phyloP scores from a whole-genome alignment of 2,113 vertebrate genomes.

The Eudyptes chrysolophus region DNA sequence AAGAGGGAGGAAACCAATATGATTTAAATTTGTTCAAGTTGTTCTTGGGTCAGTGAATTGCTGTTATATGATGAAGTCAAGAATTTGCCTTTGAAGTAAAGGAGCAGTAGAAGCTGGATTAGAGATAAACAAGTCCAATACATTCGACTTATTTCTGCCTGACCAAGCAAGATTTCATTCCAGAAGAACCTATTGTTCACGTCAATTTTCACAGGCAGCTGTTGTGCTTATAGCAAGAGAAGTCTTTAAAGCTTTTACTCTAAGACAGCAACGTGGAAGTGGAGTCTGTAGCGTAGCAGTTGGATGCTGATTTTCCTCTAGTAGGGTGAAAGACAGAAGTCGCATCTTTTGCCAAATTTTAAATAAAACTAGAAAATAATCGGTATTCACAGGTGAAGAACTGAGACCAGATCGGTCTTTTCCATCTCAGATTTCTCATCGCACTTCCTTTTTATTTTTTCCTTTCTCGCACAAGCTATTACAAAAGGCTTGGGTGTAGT shows the following conservation, averaged over 20 bases:
- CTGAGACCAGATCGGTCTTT: background rate
- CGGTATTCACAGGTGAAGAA: background rate
- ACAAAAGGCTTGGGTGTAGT: background rate
- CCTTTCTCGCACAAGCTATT: background rate
- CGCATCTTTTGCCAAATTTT: background rate
- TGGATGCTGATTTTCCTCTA: background rate
- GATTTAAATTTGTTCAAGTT: conserved; percentile 58
- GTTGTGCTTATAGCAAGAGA: background rate
- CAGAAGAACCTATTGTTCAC: background rate
- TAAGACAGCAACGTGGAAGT: background rate
- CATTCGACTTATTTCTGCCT: conserved; percentile 22
- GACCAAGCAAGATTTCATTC: conserved; percentile 25
- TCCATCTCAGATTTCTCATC: background rate
- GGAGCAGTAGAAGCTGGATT: conserved; percentile 8
- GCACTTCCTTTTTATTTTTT: background rate
- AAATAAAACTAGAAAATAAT: background rate
- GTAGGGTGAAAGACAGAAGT: background rate
- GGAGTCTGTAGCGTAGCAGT: background rate
- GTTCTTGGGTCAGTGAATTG: conserved; percentile 57
- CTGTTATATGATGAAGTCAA: conserved; percentile 35
- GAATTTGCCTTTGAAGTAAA: conserved; percentile 44
- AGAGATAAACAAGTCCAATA: conserved; percentile 11
- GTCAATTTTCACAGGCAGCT: background rate
- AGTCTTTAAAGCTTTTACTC: background rate
- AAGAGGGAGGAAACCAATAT: background rate